Conservation (phyloP, 2,797 vertebrate genomes). For the Semaprochilodus insignis region DNA sequence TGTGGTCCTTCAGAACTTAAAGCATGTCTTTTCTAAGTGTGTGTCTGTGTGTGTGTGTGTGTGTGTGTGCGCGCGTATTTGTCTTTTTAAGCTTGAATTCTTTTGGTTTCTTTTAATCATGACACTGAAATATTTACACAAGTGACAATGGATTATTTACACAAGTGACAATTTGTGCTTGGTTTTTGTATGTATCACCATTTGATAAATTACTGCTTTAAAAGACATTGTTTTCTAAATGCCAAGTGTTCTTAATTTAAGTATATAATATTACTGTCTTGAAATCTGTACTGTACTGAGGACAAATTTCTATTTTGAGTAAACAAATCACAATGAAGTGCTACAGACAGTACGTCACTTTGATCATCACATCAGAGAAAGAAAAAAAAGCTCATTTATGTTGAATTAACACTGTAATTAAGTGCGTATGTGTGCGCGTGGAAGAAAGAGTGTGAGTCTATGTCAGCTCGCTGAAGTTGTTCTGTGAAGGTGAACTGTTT, state of each 20-base stretch:
- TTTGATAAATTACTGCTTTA: constrained; percentile 60
- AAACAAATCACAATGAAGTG: constrained; percentile 36
- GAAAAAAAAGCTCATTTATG: constrained; percentile 20
- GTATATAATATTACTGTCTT: constrained; percentile 45
- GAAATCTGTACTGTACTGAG: constrained; percentile 45
- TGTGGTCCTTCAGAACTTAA: constrained; percentile 47
- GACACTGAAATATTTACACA: constrained; percentile 51
- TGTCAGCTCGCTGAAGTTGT: constrained; percentile 44
- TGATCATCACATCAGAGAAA: constrained; percentile 3
- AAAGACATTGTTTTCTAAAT: constrained; percentile 43
- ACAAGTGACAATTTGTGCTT: constrained; percentile 50
- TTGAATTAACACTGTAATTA: constrained; percentile 49
- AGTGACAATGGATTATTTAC: constrained; percentile 47
- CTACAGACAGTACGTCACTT: constrained; percentile 36
- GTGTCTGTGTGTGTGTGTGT: no score
- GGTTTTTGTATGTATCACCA: constrained; percentile 55
- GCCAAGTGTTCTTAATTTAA: constrained; percentile 59
- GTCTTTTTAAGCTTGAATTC: constrained; percentile 41
- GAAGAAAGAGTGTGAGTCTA: constrained; percentile 39
- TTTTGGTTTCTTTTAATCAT: constrained; percentile 47
- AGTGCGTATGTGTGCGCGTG: constrained; percentile 35
- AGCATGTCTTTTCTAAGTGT: constrained; percentile 57
- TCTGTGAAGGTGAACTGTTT: constrained; percentile 47
- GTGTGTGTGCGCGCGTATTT: constrained; percentile 11
- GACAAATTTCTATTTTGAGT: constrained; percentile 53